Evolutionary conservation across 2,888 invertebrate genomes (phyloP).

Genomic region (Mesorhabditis spiculigera): DNA sequence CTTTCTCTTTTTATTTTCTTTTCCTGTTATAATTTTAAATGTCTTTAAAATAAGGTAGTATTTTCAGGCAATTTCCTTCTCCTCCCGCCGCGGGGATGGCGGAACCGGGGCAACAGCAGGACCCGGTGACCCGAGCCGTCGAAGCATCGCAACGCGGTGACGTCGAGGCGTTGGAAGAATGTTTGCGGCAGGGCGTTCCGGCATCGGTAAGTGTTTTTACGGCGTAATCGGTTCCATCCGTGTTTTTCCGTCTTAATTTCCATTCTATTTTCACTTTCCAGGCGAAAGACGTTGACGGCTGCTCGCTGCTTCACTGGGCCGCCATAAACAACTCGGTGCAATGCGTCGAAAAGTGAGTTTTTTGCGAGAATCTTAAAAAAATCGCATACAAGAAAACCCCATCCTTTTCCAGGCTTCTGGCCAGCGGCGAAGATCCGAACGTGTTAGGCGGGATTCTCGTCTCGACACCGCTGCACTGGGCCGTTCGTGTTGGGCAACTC

Average conservation of each 20-base stretch:
- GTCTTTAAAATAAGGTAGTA: not conserved
- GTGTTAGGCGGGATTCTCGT: slow-evolving; percentile 90
- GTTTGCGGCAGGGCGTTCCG: not conserved
- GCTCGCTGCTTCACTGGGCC: slow-evolving; percentile 95
- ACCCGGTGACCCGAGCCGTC: not conserved
- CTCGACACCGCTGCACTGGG: slow-evolving; percentile 97
- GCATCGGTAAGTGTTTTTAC: not conserved
- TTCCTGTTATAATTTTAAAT: not conserved
- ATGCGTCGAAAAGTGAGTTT: slow-evolving; percentile 21
- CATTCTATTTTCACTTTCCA: not conserved
- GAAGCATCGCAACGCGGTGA: not conserved
- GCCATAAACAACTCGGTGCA: slow-evolving; percentile 84
- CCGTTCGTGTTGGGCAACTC: slow-evolving; percentile 81
- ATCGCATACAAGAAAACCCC: no score
- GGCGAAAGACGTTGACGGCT: slow-evolving; percentile 73
- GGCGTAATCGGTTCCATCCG: not conserved
- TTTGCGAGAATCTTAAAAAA: not conserved
- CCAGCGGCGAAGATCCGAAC: slow-evolving; percentile 80
- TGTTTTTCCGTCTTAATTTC: no score
- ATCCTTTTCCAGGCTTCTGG: slow-evolving; percentile 22
- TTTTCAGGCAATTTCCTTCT: no score
- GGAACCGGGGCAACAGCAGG: not conserved
- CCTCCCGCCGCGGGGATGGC: not conserved
- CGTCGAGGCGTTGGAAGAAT: not conserved
- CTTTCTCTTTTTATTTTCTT: not conserved